Evolutionary conservation across 2,113 vertebrate species (phyloP).

Genomic region (Platichthys flesus): DNA sequence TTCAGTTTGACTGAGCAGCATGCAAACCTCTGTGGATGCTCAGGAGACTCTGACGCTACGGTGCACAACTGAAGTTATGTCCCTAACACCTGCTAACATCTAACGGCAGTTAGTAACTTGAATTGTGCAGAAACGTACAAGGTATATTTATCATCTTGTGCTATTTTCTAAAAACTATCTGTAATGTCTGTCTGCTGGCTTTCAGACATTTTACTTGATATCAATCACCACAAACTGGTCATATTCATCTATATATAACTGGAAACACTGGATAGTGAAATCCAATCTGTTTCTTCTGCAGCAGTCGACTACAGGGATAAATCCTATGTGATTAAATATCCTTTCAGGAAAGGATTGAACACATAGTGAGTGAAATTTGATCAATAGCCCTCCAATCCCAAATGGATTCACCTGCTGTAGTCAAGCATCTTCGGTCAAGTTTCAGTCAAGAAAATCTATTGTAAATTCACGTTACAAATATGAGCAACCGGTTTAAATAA

Average conservation of each 20-base stretch:
- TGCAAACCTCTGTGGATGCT: not conserved
- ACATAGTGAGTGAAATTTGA: conserved; percentile 5
- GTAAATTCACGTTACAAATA: too few relatives aligned
- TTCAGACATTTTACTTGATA: conserved; percentile 17
- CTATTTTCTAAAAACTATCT: too few relatives aligned
- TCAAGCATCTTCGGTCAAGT: too few relatives aligned
- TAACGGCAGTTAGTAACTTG: too few relatives aligned
- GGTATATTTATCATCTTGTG: too few relatives aligned
- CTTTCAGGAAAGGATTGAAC: not conserved
- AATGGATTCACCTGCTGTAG: not conserved
- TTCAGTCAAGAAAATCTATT: too few relatives aligned
- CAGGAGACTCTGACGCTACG: conserved; percentile 13
- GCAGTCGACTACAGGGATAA: not conserved
- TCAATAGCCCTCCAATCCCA: not conserved
- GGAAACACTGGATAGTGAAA: not conserved
- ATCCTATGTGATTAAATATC: not conserved
- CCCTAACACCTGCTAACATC: too few relatives aligned
- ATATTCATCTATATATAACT: conserved; percentile 4
- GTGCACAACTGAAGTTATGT: not conserved
- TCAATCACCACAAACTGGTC: not conserved
- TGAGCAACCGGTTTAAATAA: too few relatives aligned
- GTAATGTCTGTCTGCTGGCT: conserved; percentile 11
- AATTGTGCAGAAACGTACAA: too few relatives aligned
- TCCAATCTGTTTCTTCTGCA: not conserved
- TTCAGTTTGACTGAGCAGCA: conserved; percentile 33